These are phyloP conservation scores for Latrodectus elegans DNA, from an alignment of 2,888 invertebrate genomes.

Conservation along the genomic window DNA sequence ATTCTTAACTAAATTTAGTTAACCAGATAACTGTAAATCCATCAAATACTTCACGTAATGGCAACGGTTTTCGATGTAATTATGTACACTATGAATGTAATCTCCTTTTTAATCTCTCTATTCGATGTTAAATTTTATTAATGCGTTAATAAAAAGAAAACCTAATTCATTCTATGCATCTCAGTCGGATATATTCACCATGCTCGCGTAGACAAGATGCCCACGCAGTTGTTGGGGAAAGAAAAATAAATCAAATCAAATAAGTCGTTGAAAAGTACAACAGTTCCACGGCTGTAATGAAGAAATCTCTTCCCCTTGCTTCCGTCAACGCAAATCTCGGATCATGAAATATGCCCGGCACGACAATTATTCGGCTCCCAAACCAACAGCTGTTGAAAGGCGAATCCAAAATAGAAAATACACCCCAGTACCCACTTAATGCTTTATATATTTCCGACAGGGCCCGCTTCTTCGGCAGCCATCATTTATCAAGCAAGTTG, in stretches of 20 bases:
- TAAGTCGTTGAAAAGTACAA: constrained; percentile 1
- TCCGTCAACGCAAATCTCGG: constrained; percentile 32
- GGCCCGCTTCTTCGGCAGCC: constrained; percentile 12
- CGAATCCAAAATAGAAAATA: constrained; percentile 48
- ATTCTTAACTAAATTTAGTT: too few species aligned
- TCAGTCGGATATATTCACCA: too few species aligned
- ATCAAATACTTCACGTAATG: too few species aligned
- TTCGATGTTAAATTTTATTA: too few species aligned
- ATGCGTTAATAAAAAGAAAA: too few species aligned
- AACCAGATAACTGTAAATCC: too few species aligned
- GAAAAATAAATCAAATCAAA: neutral
- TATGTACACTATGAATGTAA: too few species aligned
- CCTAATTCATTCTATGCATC: too few species aligned
- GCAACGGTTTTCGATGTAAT: too few species aligned
- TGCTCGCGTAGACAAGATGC: too few species aligned
- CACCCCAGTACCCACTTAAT: constrained; percentile 47
- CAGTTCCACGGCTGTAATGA: neutral
- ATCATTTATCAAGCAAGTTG: constrained; percentile 47
- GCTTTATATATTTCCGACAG: constrained; percentile 60
- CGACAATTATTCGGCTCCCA: constrained; percentile 54
- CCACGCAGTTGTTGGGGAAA: neutral
- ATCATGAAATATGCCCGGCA: constrained; percentile 39
- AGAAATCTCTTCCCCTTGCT: neutral
- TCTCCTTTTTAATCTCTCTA: too few species aligned
- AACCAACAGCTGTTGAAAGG: constrained; percentile 60